These are phyloP conservation scores for Lottia gigantea DNA, from an alignment of 2,888 invertebrate species.

Conservation along the genomic window DNA sequence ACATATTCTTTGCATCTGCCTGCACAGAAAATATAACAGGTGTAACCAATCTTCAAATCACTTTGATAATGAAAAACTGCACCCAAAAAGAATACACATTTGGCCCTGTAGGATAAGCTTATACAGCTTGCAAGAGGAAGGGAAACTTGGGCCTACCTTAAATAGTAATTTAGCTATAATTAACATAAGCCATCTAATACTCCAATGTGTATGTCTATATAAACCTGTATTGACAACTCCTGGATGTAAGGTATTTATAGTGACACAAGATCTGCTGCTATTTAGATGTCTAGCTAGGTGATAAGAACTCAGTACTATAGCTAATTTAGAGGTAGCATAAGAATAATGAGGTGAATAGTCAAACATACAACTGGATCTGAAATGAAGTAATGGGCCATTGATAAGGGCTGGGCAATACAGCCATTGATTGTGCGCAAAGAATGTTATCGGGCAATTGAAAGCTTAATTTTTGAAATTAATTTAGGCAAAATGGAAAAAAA, in stretches of 20 bases:
- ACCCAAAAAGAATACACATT: too few relatives aligned
- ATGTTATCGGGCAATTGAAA: too few relatives aligned
- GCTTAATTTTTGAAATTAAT: too few relatives aligned
- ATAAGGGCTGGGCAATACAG: too few relatives aligned
- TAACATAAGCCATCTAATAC: constrained; percentile 31
- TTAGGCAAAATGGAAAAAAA: too few relatives aligned
- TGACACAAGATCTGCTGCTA: constrained; percentile 33
- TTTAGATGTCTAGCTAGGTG: constrained; percentile 32
- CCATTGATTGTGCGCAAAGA: too few relatives aligned
- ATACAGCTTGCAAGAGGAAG: too few relatives aligned
- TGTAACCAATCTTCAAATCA: too few relatives aligned
- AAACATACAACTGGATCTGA: neutral
- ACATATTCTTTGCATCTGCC: too few relatives aligned
- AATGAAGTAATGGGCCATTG: neutral
- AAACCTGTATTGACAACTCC: constrained; percentile 47
- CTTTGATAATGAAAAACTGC: too few relatives aligned
- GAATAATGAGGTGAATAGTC: constrained; percentile 48
- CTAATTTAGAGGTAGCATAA: constrained; percentile 52
- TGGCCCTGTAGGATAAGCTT: too few relatives aligned
- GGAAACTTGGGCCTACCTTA: constrained; percentile 28
- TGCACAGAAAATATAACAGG: too few relatives aligned
- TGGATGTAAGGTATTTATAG: constrained; percentile 50
- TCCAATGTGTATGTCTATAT: constrained; percentile 36
- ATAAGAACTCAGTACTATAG: constrained; percentile 40
- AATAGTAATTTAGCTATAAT: constrained; percentile 32